A percentile compares a stretch with the other conserved stretches of the same genome.
Evolutionary conservation across 2,888 invertebrate species (phyloP).

Genomic region (Cynaeus angustus): DNA sequence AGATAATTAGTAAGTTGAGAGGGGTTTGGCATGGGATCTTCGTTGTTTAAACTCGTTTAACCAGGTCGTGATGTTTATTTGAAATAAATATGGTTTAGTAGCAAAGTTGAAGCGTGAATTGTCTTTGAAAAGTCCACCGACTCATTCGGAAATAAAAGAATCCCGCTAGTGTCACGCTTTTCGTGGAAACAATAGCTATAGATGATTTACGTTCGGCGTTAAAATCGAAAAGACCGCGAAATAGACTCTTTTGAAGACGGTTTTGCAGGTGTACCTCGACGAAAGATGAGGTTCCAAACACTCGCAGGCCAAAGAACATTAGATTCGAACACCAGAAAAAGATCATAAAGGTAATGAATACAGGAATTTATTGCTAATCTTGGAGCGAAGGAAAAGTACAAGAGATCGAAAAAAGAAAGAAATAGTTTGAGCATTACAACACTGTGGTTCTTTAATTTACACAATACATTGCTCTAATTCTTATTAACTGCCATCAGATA

Average conservation of each 20-base stretch:
- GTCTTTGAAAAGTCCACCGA: conserved; percentile 28
- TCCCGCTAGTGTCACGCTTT: conserved; percentile 51
- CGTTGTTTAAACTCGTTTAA: conserved; percentile 46
- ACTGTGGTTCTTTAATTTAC: conserved; percentile 15
- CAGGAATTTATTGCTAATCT: no score
- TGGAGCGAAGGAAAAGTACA: no score
- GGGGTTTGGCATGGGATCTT: conserved; percentile 31
- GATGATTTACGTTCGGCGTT: conserved; percentile 55
- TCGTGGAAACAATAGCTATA: conserved; percentile 56
- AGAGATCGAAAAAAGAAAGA: no score
- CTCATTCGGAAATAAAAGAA: conserved; percentile 23
- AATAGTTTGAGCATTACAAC: not conserved
- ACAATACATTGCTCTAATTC: not conserved
- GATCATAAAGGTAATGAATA: no score
- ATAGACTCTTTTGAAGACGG: conserved; percentile 25
- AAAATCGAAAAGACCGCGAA: conserved; percentile 44
- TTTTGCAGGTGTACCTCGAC: conserved; percentile 1
- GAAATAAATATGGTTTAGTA: conserved; percentile 47
- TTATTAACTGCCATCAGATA: conserved; percentile 27
- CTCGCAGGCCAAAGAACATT: not conserved
- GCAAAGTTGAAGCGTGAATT: conserved; percentile 45
- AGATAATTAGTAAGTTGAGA: conserved; percentile 7
- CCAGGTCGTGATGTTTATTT: conserved; percentile 50
- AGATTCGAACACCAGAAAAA: no score
- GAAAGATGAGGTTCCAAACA: not conserved